A percentile compares a stretch with the other conserved stretches of the same genome.
Evolutionary conservation across 2,888 invertebrate genomes (phyloP).

Genomic region (Idaea dimidiata): DNA sequence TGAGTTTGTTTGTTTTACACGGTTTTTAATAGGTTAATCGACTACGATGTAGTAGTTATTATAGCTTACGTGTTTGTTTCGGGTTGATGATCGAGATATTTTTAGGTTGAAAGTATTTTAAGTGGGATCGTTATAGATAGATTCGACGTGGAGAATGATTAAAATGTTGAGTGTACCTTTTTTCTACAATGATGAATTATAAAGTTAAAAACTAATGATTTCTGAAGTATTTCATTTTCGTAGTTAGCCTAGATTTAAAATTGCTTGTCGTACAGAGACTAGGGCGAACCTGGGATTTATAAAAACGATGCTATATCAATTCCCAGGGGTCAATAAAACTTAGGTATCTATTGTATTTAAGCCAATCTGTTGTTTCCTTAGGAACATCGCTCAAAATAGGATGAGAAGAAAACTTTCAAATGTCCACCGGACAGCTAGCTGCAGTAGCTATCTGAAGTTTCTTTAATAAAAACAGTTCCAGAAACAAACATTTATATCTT

Average conservation of each 20-base stretch:
- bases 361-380: no score
- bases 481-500: neutral
- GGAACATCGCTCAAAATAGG: no score
- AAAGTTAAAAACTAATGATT: neutral
- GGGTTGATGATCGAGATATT: neutral
- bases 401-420: no score
- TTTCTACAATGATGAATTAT: neutral
- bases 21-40: constrained; percentile 16
- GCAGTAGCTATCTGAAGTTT: neutral
- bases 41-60: constrained; percentile 10
- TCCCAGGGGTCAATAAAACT: no score
- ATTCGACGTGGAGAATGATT: neutral
- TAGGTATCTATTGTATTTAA: no score
- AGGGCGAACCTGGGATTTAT: no score
- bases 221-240: no score
- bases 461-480: neutral
- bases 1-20: constrained; percentile 18
- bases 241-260: no score
- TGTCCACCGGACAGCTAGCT: no score
- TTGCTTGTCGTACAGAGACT: no score
- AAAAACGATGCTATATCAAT: no score
- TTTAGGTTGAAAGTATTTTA: neutral
- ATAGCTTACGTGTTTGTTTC: constrained; percentile 1
- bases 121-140: neutral
- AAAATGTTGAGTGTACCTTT: neutral